These are phyloP conservation scores for Morphnarchus princeps DNA, from an alignment of 2,113 vertebrate genomes.

Conservation along the genomic window DNA sequence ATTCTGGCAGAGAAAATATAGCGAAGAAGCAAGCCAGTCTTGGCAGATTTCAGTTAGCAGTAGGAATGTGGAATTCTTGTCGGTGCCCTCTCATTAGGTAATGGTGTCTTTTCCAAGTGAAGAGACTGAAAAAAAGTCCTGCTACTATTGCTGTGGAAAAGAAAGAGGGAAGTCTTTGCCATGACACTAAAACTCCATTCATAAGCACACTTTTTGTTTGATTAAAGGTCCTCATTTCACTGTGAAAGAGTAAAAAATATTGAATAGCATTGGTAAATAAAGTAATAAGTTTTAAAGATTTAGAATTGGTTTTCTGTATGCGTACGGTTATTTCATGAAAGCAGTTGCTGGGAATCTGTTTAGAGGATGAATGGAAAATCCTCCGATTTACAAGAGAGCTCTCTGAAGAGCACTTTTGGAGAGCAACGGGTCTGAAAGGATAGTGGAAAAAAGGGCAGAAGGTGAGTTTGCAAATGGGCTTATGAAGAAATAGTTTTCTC, in stretches of 20 bases:
- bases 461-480: not conserved
- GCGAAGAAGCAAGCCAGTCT: slow-evolving; percentile 44
- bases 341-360: not conserved
- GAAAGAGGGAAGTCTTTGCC: not conserved
- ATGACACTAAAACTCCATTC: not conserved
- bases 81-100: slow-evolving; percentile 58
- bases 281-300: not conserved
- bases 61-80: slow-evolving; percentile 51
- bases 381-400: not conserved
- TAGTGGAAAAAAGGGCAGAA: not conserved
- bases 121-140: not conserved
- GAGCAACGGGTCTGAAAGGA: not conserved
- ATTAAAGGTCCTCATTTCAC: not conserved
- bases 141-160: not conserved
- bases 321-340: not conserved
- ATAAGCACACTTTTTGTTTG: not conserved
- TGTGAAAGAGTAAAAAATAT: not conserved
- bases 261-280: not conserved
- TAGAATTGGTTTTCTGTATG: not conserved
- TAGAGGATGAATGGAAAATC: not conserved
- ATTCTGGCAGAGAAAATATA: slow-evolving; percentile 61
- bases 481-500: not conserved
- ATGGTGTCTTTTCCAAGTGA: slow-evolving; percentile 46
- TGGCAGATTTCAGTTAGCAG: slow-evolving; percentile 62
- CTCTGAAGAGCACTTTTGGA: not conserved